Evolutionary conservation across 1,140 invertebrate species (phyloP).

Genomic region (Aradophagus sp.): DNA sequence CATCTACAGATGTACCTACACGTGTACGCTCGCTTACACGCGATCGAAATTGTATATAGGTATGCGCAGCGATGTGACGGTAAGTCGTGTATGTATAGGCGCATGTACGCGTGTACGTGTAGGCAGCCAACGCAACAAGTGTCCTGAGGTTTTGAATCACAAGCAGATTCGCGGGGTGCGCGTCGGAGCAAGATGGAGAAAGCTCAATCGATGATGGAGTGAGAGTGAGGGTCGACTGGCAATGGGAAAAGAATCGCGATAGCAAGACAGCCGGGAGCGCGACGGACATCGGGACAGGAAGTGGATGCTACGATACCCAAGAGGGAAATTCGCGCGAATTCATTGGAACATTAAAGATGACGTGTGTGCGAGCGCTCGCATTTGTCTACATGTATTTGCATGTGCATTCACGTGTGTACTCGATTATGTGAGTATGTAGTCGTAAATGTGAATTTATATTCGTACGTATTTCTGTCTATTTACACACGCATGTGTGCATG

Average conservation of each 20-base stretch:
- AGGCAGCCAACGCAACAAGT: conserved; percentile 75
- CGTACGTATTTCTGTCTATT: no score
- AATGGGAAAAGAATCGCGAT: conserved; percentile 47
- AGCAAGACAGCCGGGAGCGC: conserved; percentile 45
- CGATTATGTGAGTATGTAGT: conserved; percentile 66
- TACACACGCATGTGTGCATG: no score
- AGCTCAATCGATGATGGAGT: conserved; percentile 47
- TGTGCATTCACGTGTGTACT: no score
- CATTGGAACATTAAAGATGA: conserved; percentile 70
- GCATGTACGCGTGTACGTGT: conserved; percentile 61
- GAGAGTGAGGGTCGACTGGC: conserved; percentile 53
- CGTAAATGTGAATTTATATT: no score
- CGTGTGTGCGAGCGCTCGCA: no score
- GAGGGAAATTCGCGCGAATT: conserved; percentile 69
- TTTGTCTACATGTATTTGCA: no score
- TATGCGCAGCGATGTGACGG: no score
- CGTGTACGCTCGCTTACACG: neutral
- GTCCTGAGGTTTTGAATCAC: conserved; percentile 76
- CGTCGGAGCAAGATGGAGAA: conserved; percentile 59
- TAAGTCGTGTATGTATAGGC: neutral
- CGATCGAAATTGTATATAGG: no score
- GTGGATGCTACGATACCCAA: conserved; percentile 64
- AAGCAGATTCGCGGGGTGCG: conserved; percentile 73
- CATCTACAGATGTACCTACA: conserved; percentile 40
- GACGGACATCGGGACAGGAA: conserved; percentile 38